Conservation (phyloP, 2,797 vertebrate genomes). For the Parotocinclus haroldoi region DNA sequence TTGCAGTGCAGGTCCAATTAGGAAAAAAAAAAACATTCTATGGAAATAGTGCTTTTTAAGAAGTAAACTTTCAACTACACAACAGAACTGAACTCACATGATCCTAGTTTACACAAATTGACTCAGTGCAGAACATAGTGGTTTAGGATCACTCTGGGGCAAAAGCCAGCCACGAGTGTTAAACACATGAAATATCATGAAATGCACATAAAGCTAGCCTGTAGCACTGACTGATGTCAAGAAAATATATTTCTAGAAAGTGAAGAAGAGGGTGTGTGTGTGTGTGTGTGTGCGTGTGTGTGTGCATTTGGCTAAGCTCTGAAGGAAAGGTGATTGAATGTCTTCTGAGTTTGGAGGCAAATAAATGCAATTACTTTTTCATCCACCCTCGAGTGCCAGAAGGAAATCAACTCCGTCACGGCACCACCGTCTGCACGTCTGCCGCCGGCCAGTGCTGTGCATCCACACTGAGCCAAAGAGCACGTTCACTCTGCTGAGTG, state of each 20-base stretch:
- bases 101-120: too few relatives aligned
- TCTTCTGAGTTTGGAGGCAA: constrained; percentile 25
- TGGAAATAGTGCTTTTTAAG: too few relatives aligned
- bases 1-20: too few relatives aligned
- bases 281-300: constrained; percentile 5
- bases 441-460: background rate
- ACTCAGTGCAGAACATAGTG: too few relatives aligned
- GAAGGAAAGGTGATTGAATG: constrained; percentile 21
- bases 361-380: constrained; percentile 42
- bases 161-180: too few relatives aligned
- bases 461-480: constrained; percentile 14
- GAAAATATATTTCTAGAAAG: constrained; percentile 1
- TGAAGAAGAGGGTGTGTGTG: background rate
- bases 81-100: too few relatives aligned
- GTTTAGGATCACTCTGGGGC: too few relatives aligned
- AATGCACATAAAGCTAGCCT: too few relatives aligned
- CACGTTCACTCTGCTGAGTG: constrained; percentile 1
- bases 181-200: too few relatives aligned
- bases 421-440: background rate
- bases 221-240: background rate
- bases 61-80: too few relatives aligned
- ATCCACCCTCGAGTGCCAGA: constrained; percentile 26
- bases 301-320: constrained; percentile 1
- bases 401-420: constrained; percentile 34
- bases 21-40: too few relatives aligned